Conservation (phyloP, 2,888 invertebrate species). For the Hartigia nigra region DNA sequence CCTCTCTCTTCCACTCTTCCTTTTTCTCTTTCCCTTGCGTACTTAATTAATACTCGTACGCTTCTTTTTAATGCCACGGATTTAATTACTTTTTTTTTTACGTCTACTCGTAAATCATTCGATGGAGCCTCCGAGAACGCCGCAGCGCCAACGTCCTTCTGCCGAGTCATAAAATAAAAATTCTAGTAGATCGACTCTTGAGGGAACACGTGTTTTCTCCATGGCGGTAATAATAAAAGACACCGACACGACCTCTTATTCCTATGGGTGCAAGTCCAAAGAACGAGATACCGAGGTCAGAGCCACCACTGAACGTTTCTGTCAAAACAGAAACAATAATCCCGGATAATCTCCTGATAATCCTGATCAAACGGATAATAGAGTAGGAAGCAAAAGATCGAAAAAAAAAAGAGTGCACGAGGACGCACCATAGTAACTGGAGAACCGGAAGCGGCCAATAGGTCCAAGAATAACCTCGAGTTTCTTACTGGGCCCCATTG, state of each 20-base stretch:
- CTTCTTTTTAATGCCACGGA: slow-evolving; percentile 45
- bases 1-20: background rate
- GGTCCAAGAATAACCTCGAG: background rate
- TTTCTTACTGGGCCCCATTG: background rate
- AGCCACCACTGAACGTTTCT: slow-evolving; percentile 28
- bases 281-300: background rate
- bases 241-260: background rate
- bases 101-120: slow-evolving; percentile 61
- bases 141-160: slow-evolving; percentile 39
- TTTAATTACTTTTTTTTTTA: slow-evolving; percentile 63
- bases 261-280: background rate
- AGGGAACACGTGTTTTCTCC: slow-evolving; percentile 1
- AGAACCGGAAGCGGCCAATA: background rate
- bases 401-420: background rate
- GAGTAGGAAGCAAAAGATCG: background rate
- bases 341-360: slow-evolving; percentile 51
- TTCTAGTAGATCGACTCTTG: slow-evolving; percentile 21
- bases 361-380: slow-evolving; percentile 17
- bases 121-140: slow-evolving; percentile 25
- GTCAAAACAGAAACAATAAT: slow-evolving; percentile 55
- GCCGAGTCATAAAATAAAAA: slow-evolving; percentile 57
- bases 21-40: slow-evolving; percentile 14
- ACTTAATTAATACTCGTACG: slow-evolving; percentile 56
- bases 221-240: background rate
- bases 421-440: background rate